Conservation (phyloP, 2,113 vertebrate genomes). For the Pterophyllum scalare region DNA sequence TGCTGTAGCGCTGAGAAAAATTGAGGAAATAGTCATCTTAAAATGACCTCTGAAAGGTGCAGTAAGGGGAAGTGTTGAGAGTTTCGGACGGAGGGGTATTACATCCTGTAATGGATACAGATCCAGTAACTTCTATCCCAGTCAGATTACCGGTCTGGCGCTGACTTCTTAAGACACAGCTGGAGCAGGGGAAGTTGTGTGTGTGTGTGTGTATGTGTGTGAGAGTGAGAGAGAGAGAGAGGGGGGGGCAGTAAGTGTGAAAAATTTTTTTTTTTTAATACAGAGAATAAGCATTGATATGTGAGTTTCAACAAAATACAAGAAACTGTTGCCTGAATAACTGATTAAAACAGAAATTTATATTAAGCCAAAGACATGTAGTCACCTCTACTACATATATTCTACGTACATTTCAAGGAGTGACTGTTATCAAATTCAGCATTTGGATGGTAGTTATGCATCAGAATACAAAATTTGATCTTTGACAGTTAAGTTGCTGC, state of each 20-base stretch:
- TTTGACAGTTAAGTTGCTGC: not conserved
- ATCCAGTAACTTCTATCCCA: slow-evolving; percentile 68
- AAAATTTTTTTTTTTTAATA: not conserved
- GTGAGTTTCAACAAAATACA: not conserved
- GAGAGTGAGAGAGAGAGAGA: not conserved
- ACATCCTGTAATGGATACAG: slow-evolving; percentile 74
- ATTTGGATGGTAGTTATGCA: not conserved
- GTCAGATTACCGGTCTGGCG: slow-evolving; percentile 70
- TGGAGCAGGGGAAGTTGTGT: slow-evolving; percentile 42
- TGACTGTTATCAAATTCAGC: not conserved
- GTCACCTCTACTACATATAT: not conserved
- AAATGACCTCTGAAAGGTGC: slow-evolving; percentile 58
- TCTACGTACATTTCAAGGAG: not conserved
- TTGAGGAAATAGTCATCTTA: slow-evolving; percentile 15
- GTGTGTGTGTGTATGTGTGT: slow-evolving; percentile 14
- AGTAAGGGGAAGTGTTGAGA: slow-evolving; percentile 49
- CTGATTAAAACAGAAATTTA: not conserved
- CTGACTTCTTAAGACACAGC: slow-evolving; percentile 70
- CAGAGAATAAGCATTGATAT: not conserved
- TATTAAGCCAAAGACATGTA: not conserved
- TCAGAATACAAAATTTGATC: not conserved
- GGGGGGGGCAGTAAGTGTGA: not conserved
- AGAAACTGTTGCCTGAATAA: not conserved
- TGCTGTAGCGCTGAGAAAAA: not conserved
- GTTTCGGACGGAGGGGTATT: slow-evolving; percentile 53